These are phyloP conservation scores for Diogma glabrata DNA, from an alignment of 2,888 invertebrate genomes.

Conservation along the genomic window DNA sequence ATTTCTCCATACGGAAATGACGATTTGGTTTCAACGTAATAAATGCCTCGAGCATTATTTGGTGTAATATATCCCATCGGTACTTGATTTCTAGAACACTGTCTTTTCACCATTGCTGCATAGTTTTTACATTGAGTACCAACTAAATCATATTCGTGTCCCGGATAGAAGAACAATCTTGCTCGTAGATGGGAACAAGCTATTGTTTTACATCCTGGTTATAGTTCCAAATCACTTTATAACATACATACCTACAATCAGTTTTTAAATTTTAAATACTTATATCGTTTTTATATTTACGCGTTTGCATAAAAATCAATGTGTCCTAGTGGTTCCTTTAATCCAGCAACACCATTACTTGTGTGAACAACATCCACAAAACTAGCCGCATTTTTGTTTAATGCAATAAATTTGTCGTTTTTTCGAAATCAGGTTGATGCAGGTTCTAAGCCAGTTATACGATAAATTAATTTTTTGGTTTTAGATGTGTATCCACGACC, in stretches of 20 bases:
- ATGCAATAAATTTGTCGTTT: constrained; percentile 11
- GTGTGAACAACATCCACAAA: constrained; percentile 18
- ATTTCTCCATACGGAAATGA: constrained; percentile 22
- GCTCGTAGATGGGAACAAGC: constrained; percentile 17
- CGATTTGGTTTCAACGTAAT: constrained; percentile 29
- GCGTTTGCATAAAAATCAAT: constrained; percentile 18
- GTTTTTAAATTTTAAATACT: not conserved
- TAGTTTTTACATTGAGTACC: constrained; percentile 15
- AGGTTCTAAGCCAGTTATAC: constrained; percentile 19
- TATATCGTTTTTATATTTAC: constrained; percentile 7
- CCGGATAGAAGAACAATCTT: constrained; percentile 14
- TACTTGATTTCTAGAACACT: constrained; percentile 23
- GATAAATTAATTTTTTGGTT: constrained; percentile 15
- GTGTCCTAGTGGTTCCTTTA: constrained; percentile 15
- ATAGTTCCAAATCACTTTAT: not conserved
- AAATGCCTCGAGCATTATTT: constrained; percentile 27
- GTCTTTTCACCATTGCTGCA: constrained; percentile 9
- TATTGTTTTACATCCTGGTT: constrained; percentile 17
- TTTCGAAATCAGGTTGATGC: constrained; percentile 18
- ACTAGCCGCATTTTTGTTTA: constrained; percentile 13
- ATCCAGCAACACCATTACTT: constrained; percentile 15
- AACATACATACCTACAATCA: not conserved
- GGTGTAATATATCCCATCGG: constrained; percentile 32
- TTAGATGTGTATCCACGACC: constrained; percentile 14
- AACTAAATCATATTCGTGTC: constrained; percentile 16